Base-by-base conservation (phyloP, 2,797 vertebrate species). In the Nyctalus aviator region DNA sequence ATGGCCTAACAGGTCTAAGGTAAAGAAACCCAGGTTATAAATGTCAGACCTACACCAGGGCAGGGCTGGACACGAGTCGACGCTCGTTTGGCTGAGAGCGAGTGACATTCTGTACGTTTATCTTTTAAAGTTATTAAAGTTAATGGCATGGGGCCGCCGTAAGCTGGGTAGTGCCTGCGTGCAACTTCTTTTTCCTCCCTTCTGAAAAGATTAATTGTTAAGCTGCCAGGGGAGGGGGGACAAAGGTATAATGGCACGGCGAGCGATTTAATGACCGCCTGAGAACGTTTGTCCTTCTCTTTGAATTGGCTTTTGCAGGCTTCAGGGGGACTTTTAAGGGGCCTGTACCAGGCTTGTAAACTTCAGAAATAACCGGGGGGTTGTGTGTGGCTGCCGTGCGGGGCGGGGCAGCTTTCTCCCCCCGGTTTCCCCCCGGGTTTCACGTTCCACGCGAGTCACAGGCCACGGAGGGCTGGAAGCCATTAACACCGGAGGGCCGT, bases 251-350 rank as follows among this genome's bases (percentile, higher is more conserved):
- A 96, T 92, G 91, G 87, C 93, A 88, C 30, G 96, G 68, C 79
- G 81, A 95, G 82, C 76, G 44, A 46, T 85, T 96, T 97, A 96
- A 97, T 97, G 95, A 97, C 87, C 1, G 78, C 92, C 90, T 94
- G 76, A 95, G 96, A 94, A 95, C 94, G 93, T 97, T 95, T 92
- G 96, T 94, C 91, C 88, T 97, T 93, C 75, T 82, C 97, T 97
- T 96, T 97, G 96, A 97, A 95, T 97, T 97, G 94, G 92, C 90
- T 95, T 96, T 96, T 97, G 96, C 93, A 96, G 94, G 95, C 92
- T 93, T 96, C 73, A 81, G 88, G 93, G 91, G 83, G 44, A 77
- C 91, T 95, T 96, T 95, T 96, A 95, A 96, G 91, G 83, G 95
- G 90, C 73, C 57, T 46, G 88, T 41, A 55, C 76, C 50, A 71